Evolutionary conservation across 1,140 invertebrate genomes (phyloP).

Genomic region (Halictus rubicundus): DNA sequence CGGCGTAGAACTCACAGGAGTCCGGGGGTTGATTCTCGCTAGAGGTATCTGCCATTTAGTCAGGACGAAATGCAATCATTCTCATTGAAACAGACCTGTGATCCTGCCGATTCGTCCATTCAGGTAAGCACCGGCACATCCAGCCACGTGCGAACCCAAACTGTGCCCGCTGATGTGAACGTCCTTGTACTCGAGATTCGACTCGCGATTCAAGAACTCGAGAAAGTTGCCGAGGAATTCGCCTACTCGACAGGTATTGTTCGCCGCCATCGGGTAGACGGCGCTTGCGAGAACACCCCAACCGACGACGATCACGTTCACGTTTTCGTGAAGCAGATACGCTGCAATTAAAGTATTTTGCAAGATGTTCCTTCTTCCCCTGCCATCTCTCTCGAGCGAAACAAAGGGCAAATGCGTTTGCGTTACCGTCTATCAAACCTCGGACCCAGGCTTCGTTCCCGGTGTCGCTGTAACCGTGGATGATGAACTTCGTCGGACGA

Average conservation of each 20-base stretch:
- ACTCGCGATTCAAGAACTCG: slow-evolving; percentile 71
- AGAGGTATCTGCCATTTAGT: too few species aligned
- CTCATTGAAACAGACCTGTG: slow-evolving; percentile 76
- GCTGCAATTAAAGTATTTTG: slow-evolving; percentile 71
- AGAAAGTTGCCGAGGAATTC: slow-evolving; percentile 73
- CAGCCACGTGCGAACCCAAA: slow-evolving; percentile 90
- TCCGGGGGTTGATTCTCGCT: too few species aligned
- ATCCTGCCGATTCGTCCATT: slow-evolving; percentile 81
- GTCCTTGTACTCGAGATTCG: slow-evolving; percentile 76
- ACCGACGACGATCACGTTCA: slow-evolving; percentile 85
- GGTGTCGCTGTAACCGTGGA: slow-evolving; percentile 81
- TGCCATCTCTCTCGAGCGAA: too few species aligned
- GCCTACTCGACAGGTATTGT: slow-evolving; percentile 74
- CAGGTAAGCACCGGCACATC: slow-evolving; percentile 83
- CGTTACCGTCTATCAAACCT: slow-evolving; percentile 73
- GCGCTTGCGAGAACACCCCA: slow-evolving; percentile 83
- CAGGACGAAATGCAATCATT: too few species aligned
- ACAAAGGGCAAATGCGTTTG: not conserved
- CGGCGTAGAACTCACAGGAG: too few species aligned
- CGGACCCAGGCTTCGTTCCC: slow-evolving; percentile 76
- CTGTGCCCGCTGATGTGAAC: slow-evolving; percentile 92
- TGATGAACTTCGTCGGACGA: slow-evolving; percentile 78
- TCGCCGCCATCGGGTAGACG: slow-evolving; percentile 69
- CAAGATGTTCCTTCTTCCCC: too few species aligned
- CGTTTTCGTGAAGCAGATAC: slow-evolving; percentile 81